phyloP scores from a whole-genome alignment of 2,797 vertebrate genomes.

The Anguilla obscura region DNA sequence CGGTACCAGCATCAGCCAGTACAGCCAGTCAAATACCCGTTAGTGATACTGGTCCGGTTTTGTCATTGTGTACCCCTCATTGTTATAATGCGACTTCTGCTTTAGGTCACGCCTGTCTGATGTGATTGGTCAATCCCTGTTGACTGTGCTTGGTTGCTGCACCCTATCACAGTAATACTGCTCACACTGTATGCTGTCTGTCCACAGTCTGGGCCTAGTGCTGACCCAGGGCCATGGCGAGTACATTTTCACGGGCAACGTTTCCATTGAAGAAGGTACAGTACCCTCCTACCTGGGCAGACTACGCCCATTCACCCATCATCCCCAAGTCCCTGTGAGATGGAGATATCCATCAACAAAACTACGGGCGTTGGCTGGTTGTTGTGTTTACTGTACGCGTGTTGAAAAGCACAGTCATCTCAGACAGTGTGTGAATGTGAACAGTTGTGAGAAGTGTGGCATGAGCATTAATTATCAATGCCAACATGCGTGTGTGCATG shows the following conservation, averaged over 20 bases:
- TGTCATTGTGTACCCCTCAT: neutral
- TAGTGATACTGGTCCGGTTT: neutral
- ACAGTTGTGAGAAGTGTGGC: neutral
- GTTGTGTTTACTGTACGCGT: neutral
- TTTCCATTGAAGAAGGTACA: slow-evolving; percentile 90
- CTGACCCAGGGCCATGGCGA: slow-evolving; percentile 86
- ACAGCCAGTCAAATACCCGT: neutral
- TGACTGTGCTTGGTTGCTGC: neutral
- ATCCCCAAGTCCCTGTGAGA: neutral
- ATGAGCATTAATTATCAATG: neutral
- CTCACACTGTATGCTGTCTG: neutral
- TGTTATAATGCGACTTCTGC: neutral
- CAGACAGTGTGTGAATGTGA: neutral
- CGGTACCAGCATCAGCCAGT: neutral
- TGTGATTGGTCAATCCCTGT: neutral
- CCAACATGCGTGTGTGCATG: neutral
- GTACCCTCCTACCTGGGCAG: neutral
- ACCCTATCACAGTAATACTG: neutral
- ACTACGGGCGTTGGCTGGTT: neutral
- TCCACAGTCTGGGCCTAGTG: slow-evolving; percentile 84
- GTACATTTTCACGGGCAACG: slow-evolving; percentile 86
- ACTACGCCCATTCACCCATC: neutral
- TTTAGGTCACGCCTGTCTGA: neutral
- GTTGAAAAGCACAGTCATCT: neutral
- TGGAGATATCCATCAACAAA: neutral